Percentiles rank a stretch among this genome's conserved stretches.
These are phyloP conservation scores for Sula dactylatra DNA, from an alignment of 2,113 vertebrate genomes.

Conservation along the genomic window DNA sequence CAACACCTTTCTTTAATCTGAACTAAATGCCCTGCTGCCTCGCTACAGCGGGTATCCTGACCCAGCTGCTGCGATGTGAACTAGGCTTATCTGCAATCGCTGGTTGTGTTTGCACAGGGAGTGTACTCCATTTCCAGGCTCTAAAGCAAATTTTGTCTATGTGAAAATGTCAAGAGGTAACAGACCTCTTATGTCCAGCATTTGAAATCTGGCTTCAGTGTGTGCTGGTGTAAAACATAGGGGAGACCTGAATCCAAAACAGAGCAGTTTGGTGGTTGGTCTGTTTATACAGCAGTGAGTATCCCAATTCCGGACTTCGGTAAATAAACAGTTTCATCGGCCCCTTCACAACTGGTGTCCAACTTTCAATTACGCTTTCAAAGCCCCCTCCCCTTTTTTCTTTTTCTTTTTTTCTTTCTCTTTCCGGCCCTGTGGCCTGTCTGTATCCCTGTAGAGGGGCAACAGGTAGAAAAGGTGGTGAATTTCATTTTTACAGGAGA, in stretches of 20 bases:
- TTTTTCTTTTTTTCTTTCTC: no score
- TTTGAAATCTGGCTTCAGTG: not conserved
- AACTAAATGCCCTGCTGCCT: not conserved
- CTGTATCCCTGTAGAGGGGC: not conserved
- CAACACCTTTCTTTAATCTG: not conserved
- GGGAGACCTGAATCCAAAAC: not conserved
- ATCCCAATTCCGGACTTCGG: not conserved
- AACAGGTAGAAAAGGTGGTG: not conserved
- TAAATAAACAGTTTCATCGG: not conserved
- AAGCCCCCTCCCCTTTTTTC: not conserved
- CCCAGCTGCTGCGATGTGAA: not conserved
- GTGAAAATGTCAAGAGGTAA: not conserved
- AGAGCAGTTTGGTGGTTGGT: not conserved
- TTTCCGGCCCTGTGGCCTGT: not conserved
- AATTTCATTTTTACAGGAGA: not conserved
- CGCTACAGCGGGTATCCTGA: not conserved
- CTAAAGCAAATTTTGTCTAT: not conserved
- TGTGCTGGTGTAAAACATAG: fast-evolving
- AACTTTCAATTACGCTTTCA: not conserved
- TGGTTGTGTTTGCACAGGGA: not conserved
- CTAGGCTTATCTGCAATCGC: not conserved
- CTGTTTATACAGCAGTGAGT: not conserved
- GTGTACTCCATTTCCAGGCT: not conserved
- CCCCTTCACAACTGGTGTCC: not conserved
- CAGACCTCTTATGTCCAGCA: not conserved